These are phyloP conservation scores for Limnothrissa miodon DNA, from an alignment of 2,113 vertebrate genomes.

Conservation along the genomic window DNA sequence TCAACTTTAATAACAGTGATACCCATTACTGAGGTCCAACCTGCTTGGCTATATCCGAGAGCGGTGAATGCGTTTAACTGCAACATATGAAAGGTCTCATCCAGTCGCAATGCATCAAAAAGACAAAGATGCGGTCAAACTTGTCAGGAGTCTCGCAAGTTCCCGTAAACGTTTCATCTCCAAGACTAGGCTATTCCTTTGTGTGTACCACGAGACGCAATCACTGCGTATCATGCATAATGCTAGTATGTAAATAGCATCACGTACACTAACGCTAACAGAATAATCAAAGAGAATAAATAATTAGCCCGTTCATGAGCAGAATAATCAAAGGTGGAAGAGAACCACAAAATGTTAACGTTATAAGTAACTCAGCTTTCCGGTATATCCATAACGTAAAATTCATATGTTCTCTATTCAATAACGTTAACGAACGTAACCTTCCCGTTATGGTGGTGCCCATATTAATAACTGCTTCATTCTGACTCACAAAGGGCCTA, in stretches of 20 bases:
- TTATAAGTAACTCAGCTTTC: not conserved
- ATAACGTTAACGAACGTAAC: constrained; percentile 7
- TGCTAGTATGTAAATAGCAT: constrained; percentile 31
- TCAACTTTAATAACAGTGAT: not conserved
- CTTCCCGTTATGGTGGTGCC: constrained; percentile 34
- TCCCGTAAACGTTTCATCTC: not conserved
- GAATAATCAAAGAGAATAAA: constrained; percentile 26
- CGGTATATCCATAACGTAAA: not conserved
- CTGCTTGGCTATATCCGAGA: not conserved
- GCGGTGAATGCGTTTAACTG: not conserved
- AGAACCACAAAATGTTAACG: not conserved
- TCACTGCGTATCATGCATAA: constrained; percentile 13
- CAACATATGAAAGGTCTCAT: not conserved
- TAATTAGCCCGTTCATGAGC: constrained; percentile 11
- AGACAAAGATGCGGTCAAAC: not conserved
- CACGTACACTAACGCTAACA: constrained; percentile 28
- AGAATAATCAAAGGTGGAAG: not conserved
- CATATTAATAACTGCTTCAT: constrained; percentile 37
- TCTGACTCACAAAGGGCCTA: constrained; percentile 40
- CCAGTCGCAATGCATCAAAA: constrained; percentile 19
- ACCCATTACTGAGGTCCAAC: not conserved
- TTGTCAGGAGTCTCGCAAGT: not conserved
- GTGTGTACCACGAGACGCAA: constrained; percentile 28
- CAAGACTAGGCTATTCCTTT: not conserved
- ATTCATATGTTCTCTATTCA: not conserved